phyloP scores from a whole-genome alignment of 1,140 invertebrate genomes.

The Melanaphis sacchari region DNA sequence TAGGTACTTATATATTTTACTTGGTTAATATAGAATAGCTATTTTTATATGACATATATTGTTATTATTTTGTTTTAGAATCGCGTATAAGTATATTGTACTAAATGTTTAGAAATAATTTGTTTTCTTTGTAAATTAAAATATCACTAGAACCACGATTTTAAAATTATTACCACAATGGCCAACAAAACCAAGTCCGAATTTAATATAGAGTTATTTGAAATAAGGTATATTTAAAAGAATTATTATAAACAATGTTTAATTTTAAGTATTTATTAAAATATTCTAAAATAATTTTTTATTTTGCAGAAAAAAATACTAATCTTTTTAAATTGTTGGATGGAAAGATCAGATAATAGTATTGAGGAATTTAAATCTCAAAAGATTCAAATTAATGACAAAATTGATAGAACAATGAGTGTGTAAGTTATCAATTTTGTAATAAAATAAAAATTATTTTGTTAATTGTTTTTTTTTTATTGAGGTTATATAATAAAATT shows the following conservation, averaged over 20 bases:
- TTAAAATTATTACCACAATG: not conserved
- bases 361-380: not conserved
- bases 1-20: not conserved
- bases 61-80: not conserved
- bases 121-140: not conserved
- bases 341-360: not conserved
- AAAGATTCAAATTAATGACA: not conserved
- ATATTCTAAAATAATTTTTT: too few species aligned
- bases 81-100: not conserved
- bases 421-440: not conserved
- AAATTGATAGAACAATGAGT: not conserved
- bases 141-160: not conserved
- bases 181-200: not conserved
- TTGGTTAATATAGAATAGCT: not conserved
- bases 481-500: not conserved
- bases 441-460: not conserved
- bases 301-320: not conserved
- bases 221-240: not conserved
- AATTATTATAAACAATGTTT: not conserved
- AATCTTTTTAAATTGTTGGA: not conserved
- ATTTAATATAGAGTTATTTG: not conserved
- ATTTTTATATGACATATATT: not conserved
- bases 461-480: not conserved
- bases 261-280: not conserved
- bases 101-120: not conserved